phyloP scores from a whole-genome alignment of 2,113 vertebrate species.

The Dasyornis broadbenti region DNA sequence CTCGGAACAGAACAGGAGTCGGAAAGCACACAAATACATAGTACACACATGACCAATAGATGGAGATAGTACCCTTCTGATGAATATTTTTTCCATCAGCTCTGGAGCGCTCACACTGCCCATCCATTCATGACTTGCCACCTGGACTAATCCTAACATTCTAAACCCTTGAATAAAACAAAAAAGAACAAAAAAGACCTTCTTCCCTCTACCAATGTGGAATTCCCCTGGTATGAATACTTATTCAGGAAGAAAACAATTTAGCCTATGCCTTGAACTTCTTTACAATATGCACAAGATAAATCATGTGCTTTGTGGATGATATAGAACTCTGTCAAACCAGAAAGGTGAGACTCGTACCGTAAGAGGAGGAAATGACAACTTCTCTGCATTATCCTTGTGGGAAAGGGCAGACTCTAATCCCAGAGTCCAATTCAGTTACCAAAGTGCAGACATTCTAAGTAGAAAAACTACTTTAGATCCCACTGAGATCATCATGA shows the following conservation, averaged over 20 bases:
- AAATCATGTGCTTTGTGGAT: neutral
- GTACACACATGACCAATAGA: constrained; percentile 27
- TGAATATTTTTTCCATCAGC: constrained; percentile 35
- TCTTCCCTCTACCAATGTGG: neutral
- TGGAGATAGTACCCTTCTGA: constrained; percentile 47
- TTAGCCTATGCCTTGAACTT: neutral
- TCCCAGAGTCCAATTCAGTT: neutral
- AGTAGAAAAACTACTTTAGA: neutral
- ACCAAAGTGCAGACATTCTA: neutral
- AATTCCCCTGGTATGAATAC: neutral
- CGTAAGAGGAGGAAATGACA: neutral
- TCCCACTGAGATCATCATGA: neutral
- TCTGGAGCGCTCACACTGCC: constrained; percentile 23
- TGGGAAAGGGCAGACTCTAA: neutral
- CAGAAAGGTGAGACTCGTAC: neutral
- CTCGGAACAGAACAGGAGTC: neutral
- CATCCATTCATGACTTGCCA: constrained; percentile 17
- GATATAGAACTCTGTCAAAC: neutral
- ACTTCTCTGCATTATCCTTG: neutral
- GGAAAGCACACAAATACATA: neutral
- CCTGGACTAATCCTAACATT: constrained; percentile 44
- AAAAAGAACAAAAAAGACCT: neutral
- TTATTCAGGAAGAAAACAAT: neutral
- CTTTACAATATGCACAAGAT: neutral
- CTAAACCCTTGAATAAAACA: constrained; percentile 19